phyloP scores from a whole-genome alignment of 2,113 vertebrate species.

The Herpetotheres cachinnans region DNA sequence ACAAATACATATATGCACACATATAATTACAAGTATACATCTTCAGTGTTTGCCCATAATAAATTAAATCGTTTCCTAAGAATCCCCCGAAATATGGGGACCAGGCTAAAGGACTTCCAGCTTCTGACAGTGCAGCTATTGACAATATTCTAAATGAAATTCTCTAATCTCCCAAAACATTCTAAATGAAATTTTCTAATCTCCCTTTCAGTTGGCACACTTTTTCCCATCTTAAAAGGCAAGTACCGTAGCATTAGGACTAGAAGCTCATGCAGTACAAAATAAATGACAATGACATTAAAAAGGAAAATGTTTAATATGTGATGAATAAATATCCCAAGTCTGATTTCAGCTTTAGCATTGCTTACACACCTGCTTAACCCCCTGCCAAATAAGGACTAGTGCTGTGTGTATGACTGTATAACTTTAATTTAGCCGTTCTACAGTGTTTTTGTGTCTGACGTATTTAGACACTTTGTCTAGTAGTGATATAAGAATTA shows the following conservation, averaged over 20 bases:
- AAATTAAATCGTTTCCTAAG: background rate
- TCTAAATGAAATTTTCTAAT: background rate
- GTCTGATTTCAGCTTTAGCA: background rate
- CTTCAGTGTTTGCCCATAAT: background rate
- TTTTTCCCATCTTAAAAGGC: background rate
- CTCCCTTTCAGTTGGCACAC: background rate
- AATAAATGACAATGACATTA: background rate
- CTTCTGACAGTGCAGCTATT: background rate
- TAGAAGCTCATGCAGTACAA: background rate
- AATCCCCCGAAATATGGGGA: background rate
- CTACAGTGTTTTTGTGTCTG: background rate
- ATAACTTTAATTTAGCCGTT: background rate
- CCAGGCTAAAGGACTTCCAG: background rate
- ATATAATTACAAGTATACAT: background rate
- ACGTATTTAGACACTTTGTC: background rate
- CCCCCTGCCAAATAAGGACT: background rate
- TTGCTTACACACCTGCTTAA: background rate
- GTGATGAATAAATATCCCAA: background rate
- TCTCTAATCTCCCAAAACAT: background rate
- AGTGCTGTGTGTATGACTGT: background rate
- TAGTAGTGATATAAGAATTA: too few relatives aligned
- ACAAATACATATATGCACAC: rapidly evolving
- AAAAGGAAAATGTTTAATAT: background rate
- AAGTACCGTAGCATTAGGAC: background rate
- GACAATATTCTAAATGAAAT: background rate